Conservation (phyloP, 2,888 invertebrate genomes). For the Coenonympha arcania region DNA sequence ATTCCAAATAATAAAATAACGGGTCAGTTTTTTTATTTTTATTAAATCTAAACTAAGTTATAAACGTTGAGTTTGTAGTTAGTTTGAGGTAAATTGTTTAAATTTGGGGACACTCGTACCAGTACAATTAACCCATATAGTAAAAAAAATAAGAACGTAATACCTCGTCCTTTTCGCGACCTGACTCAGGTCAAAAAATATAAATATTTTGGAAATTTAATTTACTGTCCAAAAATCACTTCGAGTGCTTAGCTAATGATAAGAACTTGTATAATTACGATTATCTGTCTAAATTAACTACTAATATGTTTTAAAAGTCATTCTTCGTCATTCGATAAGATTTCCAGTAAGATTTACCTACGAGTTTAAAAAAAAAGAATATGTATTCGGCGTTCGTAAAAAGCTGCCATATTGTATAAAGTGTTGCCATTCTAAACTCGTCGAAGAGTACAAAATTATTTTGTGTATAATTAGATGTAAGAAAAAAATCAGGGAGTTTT, state of each 20-base stretch:
- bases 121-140: too few species aligned
- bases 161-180: conserved; percentile 31
- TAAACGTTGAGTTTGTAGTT: background rate
- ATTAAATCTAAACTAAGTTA: background rate
- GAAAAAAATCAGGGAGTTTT: conserved; percentile 72
- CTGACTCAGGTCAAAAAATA: conserved; percentile 34
- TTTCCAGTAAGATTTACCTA: conserved; percentile 27
- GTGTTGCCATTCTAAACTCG: conserved; percentile 70
- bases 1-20: background rate
- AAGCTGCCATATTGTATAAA: conserved; percentile 62
- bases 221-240: conserved; percentile 9
- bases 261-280: conserved; percentile 9
- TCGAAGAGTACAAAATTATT: conserved; percentile 74
- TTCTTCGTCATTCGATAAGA: conserved; percentile 16
- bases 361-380: conserved; percentile 31
- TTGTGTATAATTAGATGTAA: conserved; percentile 71
- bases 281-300: conserved; percentile 17
- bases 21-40: background rate
- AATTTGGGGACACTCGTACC: background rate
- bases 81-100: background rate
- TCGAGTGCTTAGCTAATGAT: conserved; percentile 11
- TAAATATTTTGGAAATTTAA: conserved; percentile 20
- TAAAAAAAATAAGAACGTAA: background rate
- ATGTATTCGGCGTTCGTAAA: conserved; percentile 45
- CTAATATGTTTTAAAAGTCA: conserved; percentile 13